These are phyloP conservation scores for Platysternon megacephalum DNA, from an alignment of 2,113 vertebrate species.

Conservation along the genomic window DNA sequence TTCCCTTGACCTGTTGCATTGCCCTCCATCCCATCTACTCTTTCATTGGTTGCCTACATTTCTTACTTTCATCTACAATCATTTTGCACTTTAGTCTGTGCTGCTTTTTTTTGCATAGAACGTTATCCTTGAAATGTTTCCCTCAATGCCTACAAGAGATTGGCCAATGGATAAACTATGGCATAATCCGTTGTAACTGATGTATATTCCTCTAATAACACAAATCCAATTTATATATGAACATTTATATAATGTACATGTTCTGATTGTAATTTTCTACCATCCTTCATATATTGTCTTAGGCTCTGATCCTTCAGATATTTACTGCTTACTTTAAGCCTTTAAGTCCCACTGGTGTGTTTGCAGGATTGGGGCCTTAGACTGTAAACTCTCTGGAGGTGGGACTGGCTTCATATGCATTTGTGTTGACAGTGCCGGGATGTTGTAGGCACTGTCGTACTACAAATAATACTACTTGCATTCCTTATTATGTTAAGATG, in stretches of 20 bases:
- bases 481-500: neutral
- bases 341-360: neutral
- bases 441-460: neutral
- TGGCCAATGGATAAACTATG: neutral
- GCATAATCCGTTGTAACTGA: neutral
- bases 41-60: neutral
- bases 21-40: neutral
- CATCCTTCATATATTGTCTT: neutral
- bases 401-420: neutral
- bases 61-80: neutral
- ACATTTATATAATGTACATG: too few species aligned
- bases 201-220: fast-evolving
- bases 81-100: neutral
- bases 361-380: neutral
- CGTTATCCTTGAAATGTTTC: neutral
- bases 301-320: neutral
- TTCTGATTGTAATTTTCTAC: neutral
- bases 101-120: neutral
- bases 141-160: neutral
- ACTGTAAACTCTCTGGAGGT: neutral
- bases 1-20: neutral
- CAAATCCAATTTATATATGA: too few species aligned
- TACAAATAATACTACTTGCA: neutral
- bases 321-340: neutral
- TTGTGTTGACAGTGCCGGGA: neutral